Evolutionary conservation across 2,888 invertebrate species (phyloP).

Genomic region (Protonemura montana): DNA sequence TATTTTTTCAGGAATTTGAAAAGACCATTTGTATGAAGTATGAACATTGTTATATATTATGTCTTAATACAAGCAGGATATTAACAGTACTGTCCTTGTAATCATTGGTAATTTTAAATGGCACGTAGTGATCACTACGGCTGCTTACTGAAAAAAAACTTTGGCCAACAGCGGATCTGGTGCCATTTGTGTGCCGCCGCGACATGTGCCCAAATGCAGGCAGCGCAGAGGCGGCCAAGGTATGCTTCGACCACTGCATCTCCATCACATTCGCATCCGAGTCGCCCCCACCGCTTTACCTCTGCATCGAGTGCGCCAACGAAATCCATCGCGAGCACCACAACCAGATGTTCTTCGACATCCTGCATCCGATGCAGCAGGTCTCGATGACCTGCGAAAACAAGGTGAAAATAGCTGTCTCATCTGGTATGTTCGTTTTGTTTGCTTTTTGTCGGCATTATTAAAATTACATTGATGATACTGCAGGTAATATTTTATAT

Average conservation of each 20-base stretch:
- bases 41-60: too few species aligned
- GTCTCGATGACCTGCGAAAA: slow-evolving; percentile 96
- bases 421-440: too few species aligned
- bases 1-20: too few species aligned
- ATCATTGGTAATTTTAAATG: too few species aligned
- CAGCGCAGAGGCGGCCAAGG: slow-evolving; percentile 87
- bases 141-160: too few species aligned
- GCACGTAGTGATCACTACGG: too few species aligned
- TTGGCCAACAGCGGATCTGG: slow-evolving; percentile 68
- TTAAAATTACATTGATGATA: too few species aligned
- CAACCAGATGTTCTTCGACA: slow-evolving; percentile 84
- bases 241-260: slow-evolving; percentile 92
- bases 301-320: slow-evolving; percentile 96
- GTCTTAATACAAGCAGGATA: too few species aligned
- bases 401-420: slow-evolving; percentile 73
- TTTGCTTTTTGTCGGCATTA: too few species aligned
- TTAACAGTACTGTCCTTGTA: too few species aligned
- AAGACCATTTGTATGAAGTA: too few species aligned
- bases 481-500: too few species aligned
- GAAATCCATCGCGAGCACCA: slow-evolving; percentile 89
- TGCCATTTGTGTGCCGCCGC: slow-evolving; percentile 86
- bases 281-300: slow-evolving; percentile 91
- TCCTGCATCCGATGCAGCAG: slow-evolving; percentile 91
- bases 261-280: slow-evolving; percentile 86
- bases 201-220: slow-evolving; percentile 91